Conservation (phyloP, 2,113 vertebrate species). For the Sturnira hondurensis region DNA sequence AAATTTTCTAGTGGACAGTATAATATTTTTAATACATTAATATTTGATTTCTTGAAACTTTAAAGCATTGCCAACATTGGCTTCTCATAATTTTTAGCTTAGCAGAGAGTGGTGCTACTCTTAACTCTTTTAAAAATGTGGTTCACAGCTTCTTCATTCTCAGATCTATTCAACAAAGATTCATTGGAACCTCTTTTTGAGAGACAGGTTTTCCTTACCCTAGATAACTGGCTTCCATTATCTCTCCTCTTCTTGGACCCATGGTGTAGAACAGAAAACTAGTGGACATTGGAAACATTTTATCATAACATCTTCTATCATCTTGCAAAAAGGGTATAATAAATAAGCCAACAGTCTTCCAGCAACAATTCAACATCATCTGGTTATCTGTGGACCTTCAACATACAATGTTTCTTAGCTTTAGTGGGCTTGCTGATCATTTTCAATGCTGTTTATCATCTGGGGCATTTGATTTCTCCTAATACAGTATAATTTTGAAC, state of each 20-base stretch:
- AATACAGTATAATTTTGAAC: background rate
- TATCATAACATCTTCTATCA: background rate
- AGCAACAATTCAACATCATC: background rate
- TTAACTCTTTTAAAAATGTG: background rate
- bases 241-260: background rate
- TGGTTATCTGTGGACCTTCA: background rate
- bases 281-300: background rate
- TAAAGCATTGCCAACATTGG: background rate
- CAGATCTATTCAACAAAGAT: background rate
- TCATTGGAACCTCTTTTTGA: background rate
- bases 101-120: background rate
- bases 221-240: background rate
- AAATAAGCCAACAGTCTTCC: background rate
- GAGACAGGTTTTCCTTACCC: background rate
- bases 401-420: background rate
- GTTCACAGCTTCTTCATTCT: background rate
- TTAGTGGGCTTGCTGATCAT: background rate
- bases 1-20: background rate
- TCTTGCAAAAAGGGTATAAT: background rate
- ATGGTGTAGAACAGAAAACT: background rate
- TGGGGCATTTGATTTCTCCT: background rate
- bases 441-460: background rate
- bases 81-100: background rate
- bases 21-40: background rate
- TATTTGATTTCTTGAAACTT: background rate